Evolutionary conservation across 2,888 invertebrate species (phyloP).

Genomic region (Agrochola lychnidis): DNA sequence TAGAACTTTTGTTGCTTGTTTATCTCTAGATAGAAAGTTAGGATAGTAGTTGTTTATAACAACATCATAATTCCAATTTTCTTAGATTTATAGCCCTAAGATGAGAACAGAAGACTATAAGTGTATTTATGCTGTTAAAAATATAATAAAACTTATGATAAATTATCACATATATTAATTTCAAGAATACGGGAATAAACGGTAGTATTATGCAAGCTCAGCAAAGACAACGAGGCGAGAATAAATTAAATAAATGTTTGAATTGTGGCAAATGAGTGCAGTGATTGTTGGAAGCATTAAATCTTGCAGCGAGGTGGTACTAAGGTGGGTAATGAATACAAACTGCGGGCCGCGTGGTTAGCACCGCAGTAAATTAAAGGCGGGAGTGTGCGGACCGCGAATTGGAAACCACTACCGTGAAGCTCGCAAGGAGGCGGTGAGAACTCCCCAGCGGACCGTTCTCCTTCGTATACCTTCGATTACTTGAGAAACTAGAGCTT

Average conservation of each 20-base stretch:
- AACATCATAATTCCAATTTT: constrained; percentile 52
- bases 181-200: constrained; percentile 25
- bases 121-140: neutral
- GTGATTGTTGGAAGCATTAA: constrained; percentile 83
- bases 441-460: constrained; percentile 75
- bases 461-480: constrained; percentile 74
- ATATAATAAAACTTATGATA: neutral
- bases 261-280: constrained; percentile 81
- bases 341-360: constrained; percentile 87
- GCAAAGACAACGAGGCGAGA: constrained; percentile 49
- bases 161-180: constrained; percentile 37
- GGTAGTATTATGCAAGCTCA: constrained; percentile 46
- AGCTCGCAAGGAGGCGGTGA: constrained; percentile 69
- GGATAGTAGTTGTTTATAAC: constrained; percentile 42
- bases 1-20: constrained; percentile 62
- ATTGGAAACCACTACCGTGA: constrained; percentile 78
- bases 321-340: constrained; percentile 89
- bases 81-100: constrained; percentile 41
- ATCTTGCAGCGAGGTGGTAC: constrained; percentile 80
- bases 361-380: constrained; percentile 86
- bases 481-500: constrained; percentile 60
- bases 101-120: neutral
- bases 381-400: constrained; percentile 77
- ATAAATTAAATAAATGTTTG: constrained; percentile 80
- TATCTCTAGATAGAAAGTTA: constrained; percentile 53